Evolutionary conservation across 2,113 vertebrate species (phyloP), one percentile per base, ranked within the genome.

Genomic region (Aegithalos caudatus): DNA sequence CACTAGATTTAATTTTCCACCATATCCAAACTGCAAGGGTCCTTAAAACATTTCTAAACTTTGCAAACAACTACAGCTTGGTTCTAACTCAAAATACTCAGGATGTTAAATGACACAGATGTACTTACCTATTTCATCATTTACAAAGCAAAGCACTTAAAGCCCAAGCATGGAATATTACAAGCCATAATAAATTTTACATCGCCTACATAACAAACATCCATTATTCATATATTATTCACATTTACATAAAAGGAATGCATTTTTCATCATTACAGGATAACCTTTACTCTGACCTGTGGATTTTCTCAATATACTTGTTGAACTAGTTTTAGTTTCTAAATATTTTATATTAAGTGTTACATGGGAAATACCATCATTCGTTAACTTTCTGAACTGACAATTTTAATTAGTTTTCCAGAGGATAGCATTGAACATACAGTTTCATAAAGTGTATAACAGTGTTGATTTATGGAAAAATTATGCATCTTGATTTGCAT

Each of bases 211-310:
- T 88, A 80, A 76, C 56, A 92, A 93, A 80, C 62, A 93, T 95
- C 61, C 79, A 97, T 94, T 93, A 96, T 96, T 96, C 86, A 93
- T 91, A 48, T 87, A 93, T 95, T 91, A 94, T 87, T 94, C 86
- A 86, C 56, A 93, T 92, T 95, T 89, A 88, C 92, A 93, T 90
- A 88, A 93, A 94, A 96, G 66, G 38, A 93, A 94, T 77, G 10
- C 14, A 92, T 94, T 94, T 95, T 93, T 95, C 71, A 92, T 86
- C 82, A 76, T 94, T 93, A 93, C 44, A 84, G 67, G 51, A 67
- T 70, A 95, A 93, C 90, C 76, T 96, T 88, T 94, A 78, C 33
- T 71, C 44, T 93, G 93, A 92, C 95, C 95, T 83, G 79, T 54
- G 48, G 48, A 90, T 88, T 93, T 93, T 83, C 88, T 95, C 88